Evolutionary conservation across 2,888 invertebrate species (phyloP), one percentile per base, ranked within the genome.

Genomic region (Epicampocera succincta): DNA sequence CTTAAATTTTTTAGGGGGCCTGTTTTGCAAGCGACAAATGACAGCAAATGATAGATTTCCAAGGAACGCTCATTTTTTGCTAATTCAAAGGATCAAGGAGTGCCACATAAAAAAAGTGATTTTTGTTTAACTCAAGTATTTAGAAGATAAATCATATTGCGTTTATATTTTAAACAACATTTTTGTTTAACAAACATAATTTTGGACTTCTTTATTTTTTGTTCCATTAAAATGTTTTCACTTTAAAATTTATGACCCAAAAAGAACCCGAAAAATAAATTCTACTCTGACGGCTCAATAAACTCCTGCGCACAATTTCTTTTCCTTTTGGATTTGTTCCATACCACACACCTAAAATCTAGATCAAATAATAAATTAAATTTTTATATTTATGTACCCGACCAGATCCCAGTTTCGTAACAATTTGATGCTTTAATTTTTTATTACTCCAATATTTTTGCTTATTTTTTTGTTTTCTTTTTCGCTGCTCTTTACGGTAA

Each of bases 261-360:
- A 13, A 44, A n/a, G n/a, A n/a, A n/a, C n/a, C n/a, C n/a, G n/a
- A n/a, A 44, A 4, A 65, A 11, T 29, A 29, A 17, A 33, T 6
- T n/a, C 11, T 29, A 3, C 33, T 12, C 8, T 33, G 19, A 13
- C 5, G 46, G 15, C 29, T 17, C 29, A 17, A 13, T 25, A 48
- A n/a, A 1, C 25, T 44, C n/a, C 13, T 11, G 8, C 44, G 19
- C 1, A n/a, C 8, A 33, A 8, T 8, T 21, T 21, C 42, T 42
- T 21, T 8, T 17, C 17, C 0, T 11, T 44, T 25, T 42, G 5
- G 5, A 33, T 61, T 19, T 52, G n/a, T 21, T 65, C 21, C 38
- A 17, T 74, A 58, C 81, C 81, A 81, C 81, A 81, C 81, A 81
- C 76, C 76, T 81, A 50, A 76, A 77, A 81, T 81, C 81, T 81